Percentiles rank a stretch among this genome's conserved stretches.
These are phyloP conservation scores for Dasypolia templi DNA, from an alignment of 2,888 invertebrate species.

Conservation along the genomic window DNA sequence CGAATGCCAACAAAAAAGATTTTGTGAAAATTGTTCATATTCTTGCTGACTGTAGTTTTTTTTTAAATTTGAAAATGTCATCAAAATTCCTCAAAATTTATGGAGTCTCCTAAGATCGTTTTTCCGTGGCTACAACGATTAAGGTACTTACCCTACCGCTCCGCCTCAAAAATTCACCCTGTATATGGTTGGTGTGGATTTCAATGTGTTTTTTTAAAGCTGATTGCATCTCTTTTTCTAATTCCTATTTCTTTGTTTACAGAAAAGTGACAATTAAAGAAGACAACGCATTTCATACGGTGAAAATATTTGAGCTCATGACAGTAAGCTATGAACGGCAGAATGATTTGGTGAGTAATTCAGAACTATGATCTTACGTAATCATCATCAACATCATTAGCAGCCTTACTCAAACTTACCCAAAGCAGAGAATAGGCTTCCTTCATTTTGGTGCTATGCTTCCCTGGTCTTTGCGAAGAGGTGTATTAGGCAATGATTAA, in stretches of 20 bases:
- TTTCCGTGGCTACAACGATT: too few species aligned
- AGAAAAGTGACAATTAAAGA: slow-evolving; percentile 78
- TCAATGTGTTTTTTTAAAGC: neutral
- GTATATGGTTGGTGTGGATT: neutral
- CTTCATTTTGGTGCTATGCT: neutral
- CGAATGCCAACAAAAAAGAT: too few species aligned
- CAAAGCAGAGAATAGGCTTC: too few species aligned
- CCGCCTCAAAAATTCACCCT: too few species aligned
- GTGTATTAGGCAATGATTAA: neutral
- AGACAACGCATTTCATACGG: slow-evolving; percentile 70
- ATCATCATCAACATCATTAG: neutral
- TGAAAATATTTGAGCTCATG: slow-evolving; percentile 73
- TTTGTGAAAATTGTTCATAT: too few species aligned
- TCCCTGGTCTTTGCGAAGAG: neutral
- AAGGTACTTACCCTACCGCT: too few species aligned
- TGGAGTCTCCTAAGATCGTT: too few species aligned
- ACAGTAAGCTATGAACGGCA: slow-evolving; percentile 66
- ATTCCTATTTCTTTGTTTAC: slow-evolving; percentile 44
- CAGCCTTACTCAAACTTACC: neutral
- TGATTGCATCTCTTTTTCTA: neutral
- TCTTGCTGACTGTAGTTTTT: too few species aligned
- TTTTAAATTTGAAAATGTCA: too few species aligned
- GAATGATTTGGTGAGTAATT: slow-evolving; percentile 73
- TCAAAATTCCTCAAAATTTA: too few species aligned
- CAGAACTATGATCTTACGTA: neutral